These are phyloP conservation scores for Hirtodrosophila alboralis DNA, from an alignment of 2,888 invertebrate genomes.

Conservation along the genomic window DNA sequence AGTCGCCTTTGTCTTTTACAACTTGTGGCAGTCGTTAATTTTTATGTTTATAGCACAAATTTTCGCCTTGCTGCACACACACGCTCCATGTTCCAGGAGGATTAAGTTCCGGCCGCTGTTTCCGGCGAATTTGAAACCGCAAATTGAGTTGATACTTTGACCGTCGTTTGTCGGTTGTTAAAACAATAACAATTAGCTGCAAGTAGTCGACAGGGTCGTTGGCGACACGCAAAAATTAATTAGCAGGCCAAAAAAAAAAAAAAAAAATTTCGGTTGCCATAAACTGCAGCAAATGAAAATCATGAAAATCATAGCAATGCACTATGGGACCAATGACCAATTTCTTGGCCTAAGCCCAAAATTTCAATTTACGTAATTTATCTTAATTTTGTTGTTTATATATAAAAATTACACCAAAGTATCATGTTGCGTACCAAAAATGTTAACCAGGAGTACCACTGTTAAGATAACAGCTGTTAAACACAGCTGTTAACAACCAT, in stretches of 20 bases:
- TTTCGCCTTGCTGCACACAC: slow-evolving; percentile 78
- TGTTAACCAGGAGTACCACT: no score
- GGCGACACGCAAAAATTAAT: slow-evolving; percentile 73
- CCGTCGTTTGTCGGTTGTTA: slow-evolving; percentile 58
- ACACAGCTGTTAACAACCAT: no score
- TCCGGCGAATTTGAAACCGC: slow-evolving; percentile 38
- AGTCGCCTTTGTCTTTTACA: slow-evolving; percentile 79
- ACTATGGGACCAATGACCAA: no score
- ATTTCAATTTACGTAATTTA: no score
- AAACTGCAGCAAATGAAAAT: slow-evolving; percentile 56
- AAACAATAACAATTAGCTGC: slow-evolving; percentile 77
- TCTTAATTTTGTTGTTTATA: no score
- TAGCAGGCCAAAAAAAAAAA: slow-evolving; percentile 57
- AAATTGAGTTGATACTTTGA: slow-evolving; percentile 30
- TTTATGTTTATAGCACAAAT: slow-evolving; percentile 81
- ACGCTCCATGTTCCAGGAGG: slow-evolving; percentile 18
- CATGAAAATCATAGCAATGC: slow-evolving; percentile 36
- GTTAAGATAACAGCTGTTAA: no score
- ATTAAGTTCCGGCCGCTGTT: not conserved
- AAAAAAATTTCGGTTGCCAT: slow-evolving; percentile 37
- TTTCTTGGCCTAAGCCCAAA: no score
- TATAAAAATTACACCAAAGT: no score
- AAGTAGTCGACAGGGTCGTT: slow-evolving; percentile 62
- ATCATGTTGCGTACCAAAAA: no score
- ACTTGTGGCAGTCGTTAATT: slow-evolving; percentile 81